Base-by-base conservation (phyloP, 1,140 invertebrate genomes). In the Drosophila nasuta region DNA sequence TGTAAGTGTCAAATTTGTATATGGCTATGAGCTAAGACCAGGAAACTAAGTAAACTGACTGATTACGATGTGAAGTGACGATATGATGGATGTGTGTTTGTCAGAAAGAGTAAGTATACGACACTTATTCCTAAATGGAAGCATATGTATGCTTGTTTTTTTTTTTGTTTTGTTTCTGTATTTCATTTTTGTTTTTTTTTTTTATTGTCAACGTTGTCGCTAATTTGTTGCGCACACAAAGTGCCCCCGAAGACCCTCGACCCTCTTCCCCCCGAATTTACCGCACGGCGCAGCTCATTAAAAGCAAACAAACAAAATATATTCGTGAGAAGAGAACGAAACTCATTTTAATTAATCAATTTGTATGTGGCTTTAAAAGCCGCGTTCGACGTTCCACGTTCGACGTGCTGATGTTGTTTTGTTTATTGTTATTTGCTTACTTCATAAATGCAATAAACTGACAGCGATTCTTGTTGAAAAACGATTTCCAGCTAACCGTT, bases 281-380 rank as follows among this genome's bases (percentile, higher is more conserved):
- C 45, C 35, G 49, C 56, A 35, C 60, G 5, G 28, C n/a, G 28
- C 11, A 35, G 8, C 46, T 67, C 64, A 73, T 73, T 67, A 67
- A 52, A 73, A 58, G 25, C 4, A 13, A 28, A 49, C 28, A 46
- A 54, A 58, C 43, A 51, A 41, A 64, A 58, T 13, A 60, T 38
- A 30, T 51, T 62, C 56, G 70, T 57, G 52, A 52, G 45, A 62
- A 43, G 75, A 46, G 48, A 68, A 60, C 54, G 46, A 51, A 57
- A 75, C 46, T 56, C 13, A 59, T 76, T 68, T 79, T 86, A 86
- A 86, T 86, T 81, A 87, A 87, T 71, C 82, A 75, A 87, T 86
- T 86, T 86, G 82, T 86, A 86, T 87, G 82, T 69, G 65, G 49
- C 81, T 25, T 30, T 30, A 64, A 68, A 65, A 38, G 20, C 30